phyloP scores from a whole-genome alignment of 2,113 vertebrate genomes.

The Crotalus helleri region DNA sequence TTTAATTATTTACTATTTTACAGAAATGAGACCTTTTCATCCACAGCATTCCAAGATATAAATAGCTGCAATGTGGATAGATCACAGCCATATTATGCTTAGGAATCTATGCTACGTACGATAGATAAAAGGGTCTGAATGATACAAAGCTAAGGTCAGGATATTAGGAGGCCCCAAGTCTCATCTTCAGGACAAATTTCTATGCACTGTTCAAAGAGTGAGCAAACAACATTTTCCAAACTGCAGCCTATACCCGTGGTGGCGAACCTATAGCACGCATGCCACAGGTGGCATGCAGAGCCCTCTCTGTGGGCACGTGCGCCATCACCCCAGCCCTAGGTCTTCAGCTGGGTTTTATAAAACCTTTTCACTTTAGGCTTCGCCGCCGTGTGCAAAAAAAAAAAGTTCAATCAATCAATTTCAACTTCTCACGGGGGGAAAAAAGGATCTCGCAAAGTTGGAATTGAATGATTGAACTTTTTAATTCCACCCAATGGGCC shows the following conservation, averaged over 20 bases:
- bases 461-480: no score
- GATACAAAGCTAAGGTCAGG: background rate
- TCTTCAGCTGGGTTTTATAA: no score
- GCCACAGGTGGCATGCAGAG: no score
- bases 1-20: slow-evolving; percentile 18
- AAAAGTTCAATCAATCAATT: no score
- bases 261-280: no score
- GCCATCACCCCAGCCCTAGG: no score
- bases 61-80: background rate
- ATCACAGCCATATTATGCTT: background rate
- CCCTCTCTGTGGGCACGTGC: no score
- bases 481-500: no score
- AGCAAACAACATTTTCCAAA: background rate
- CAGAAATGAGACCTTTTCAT: slow-evolving; percentile 64
- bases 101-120: background rate
- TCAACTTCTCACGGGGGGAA: no score
- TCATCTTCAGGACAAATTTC: background rate
- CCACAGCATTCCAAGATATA: slow-evolving; percentile 38
- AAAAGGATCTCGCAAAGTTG: no score
- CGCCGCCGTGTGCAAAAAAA: no score
- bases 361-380: no score
- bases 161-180: background rate
- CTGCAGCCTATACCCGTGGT: background rate
- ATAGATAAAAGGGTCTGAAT: background rate
- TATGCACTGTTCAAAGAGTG: background rate